These are phyloP conservation scores for Drosophila azteca DNA, from an alignment of 1,140 invertebrate species.

Conservation along the genomic window DNA sequence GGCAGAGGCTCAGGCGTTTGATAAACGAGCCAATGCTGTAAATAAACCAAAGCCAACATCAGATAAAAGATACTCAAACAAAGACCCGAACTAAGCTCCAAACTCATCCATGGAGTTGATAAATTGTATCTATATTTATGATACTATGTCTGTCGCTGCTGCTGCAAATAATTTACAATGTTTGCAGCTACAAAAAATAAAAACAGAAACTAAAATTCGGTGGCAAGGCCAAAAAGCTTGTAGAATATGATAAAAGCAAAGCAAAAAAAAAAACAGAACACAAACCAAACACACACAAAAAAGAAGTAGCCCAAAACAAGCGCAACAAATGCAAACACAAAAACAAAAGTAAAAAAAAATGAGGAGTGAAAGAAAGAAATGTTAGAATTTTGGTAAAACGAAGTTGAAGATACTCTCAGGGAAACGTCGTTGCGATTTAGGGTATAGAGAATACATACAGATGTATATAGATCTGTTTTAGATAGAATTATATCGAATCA, in stretches of 20 bases:
- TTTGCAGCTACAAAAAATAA: slow-evolving; percentile 43
- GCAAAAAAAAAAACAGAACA: slow-evolving; percentile 30
- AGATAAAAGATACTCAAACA: slow-evolving; percentile 47
- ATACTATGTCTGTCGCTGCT: slow-evolving; percentile 23
- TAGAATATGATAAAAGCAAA: slow-evolving; percentile 37
- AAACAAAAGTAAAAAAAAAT: slow-evolving; percentile 27
- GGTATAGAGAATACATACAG: too few species aligned
- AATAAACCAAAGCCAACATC: slow-evolving; percentile 34
- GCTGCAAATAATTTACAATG: slow-evolving; percentile 72
- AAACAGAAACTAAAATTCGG: slow-evolving; percentile 58
- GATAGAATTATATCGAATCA: too few species aligned
- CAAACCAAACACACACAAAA: slow-evolving; percentile 35
- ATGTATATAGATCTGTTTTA: too few species aligned
- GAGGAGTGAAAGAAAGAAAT: slow-evolving; percentile 1
- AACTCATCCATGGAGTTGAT: slow-evolving; percentile 69
- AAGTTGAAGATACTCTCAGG: too few species aligned
- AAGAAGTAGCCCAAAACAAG: slow-evolving; percentile 45
- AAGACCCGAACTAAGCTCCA: slow-evolving; percentile 31
- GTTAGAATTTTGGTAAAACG: too few species aligned
- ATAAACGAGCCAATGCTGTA: slow-evolving; percentile 67
- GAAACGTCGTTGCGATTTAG: too few species aligned
- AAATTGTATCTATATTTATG: slow-evolving; percentile 77
- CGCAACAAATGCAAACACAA: slow-evolving; percentile 20
- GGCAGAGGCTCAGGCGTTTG: slow-evolving; percentile 58
- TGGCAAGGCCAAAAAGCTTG: slow-evolving; percentile 59